These are phyloP conservation scores for Apamea anceps DNA, from an alignment of 2,888 invertebrate species.

Conservation along the genomic window DNA sequence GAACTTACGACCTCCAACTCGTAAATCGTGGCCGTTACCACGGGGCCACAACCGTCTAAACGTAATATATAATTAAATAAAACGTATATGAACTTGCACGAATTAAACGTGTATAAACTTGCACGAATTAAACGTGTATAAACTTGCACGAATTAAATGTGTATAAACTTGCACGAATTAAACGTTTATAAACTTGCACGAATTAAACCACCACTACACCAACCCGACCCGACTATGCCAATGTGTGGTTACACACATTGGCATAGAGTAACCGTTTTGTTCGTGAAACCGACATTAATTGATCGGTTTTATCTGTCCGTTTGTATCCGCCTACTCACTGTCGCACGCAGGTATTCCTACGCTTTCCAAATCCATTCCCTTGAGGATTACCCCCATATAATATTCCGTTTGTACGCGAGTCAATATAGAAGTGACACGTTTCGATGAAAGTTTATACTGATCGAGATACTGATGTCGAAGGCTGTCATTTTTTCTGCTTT, in stretches of 20 bases:
- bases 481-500: not conserved
- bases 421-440: slow-evolving; percentile 17
- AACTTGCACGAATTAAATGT: no score
- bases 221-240: no score
- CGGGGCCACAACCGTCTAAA: no score
- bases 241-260: no score
- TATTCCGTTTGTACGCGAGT: not conserved
- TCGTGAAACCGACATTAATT: slow-evolving; percentile 13
- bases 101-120: no score
- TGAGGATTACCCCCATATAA: slow-evolving; percentile 15
- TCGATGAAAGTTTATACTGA: not conserved
- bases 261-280: not conserved
- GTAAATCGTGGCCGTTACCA: no score
- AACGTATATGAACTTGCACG: no score
- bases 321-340: slow-evolving; percentile 10
- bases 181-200: not conserved
- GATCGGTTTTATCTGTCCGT: slow-evolving; percentile 18
- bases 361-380: slow-evolving; percentile 14
- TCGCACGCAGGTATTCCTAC: slow-evolving; percentile 3
- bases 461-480: not conserved
- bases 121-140: no score
- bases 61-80: no score
- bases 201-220: no score
- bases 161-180: no score
- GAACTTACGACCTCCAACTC: no score